These are phyloP conservation scores for Chrysolina americana DNA, from an alignment of 2,888 invertebrate species.

Conservation along the genomic window DNA sequence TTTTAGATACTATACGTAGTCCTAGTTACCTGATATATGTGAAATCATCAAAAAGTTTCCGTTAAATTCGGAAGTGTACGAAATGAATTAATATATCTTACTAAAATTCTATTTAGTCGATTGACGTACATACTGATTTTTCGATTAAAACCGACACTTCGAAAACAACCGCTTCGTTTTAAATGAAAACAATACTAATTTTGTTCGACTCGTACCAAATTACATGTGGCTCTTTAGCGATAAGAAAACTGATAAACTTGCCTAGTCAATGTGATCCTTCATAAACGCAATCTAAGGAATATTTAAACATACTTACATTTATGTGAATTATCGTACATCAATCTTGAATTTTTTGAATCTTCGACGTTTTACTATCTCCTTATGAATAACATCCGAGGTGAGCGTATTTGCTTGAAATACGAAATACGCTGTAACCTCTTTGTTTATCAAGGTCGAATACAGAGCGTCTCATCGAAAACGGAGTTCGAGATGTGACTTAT, in stretches of 20 bases:
- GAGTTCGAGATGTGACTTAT: not conserved
- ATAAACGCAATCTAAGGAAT: constrained; percentile 59
- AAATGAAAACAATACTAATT: constrained; percentile 25
- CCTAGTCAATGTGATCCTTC: constrained; percentile 61
- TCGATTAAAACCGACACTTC: not conserved
- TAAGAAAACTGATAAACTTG: constrained; percentile 59
- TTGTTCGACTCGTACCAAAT: constrained; percentile 33
- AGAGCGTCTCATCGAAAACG: constrained; percentile 21
- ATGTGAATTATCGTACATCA: constrained; percentile 54
- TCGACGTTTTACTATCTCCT: constrained; percentile 39
- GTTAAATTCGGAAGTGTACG: too few species aligned
- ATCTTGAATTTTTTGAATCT: constrained; percentile 47
- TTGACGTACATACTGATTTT: not conserved
- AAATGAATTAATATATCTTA: too few species aligned
- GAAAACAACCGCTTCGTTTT: not conserved
- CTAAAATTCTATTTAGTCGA: not conserved
- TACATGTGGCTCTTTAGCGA: constrained; percentile 45
- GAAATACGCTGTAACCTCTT: constrained; percentile 21
- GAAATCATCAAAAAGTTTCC: too few species aligned
- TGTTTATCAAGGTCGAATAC: constrained; percentile 31
- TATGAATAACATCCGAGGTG: constrained; percentile 36
- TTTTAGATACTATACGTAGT: too few species aligned
- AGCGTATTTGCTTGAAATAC: constrained; percentile 23
- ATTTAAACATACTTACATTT: constrained; percentile 55
- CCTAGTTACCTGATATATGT: too few species aligned